Evolutionary conservation across 2,113 vertebrate species (phyloP), one percentile per base, ranked within the genome.

Genomic region (Chauna torquata): DNA sequence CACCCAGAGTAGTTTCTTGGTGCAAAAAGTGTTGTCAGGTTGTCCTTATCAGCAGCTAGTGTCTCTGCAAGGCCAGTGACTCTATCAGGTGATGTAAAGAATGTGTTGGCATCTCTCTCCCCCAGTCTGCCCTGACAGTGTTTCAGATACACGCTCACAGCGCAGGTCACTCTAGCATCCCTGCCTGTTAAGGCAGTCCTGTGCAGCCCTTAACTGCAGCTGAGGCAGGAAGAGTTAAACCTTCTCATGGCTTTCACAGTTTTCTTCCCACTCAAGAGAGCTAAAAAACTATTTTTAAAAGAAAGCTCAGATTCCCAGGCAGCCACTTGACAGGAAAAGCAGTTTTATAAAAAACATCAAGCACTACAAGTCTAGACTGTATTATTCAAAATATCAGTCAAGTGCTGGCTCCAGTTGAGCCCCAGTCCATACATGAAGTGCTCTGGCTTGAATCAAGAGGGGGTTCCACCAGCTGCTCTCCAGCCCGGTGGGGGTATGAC

Each of bases 261-360:
- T 88, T 92, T 86, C 32, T 82, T 75, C 76, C 69, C 82, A 84
- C 25, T 78, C 59, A 72, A 47, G 68, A 94, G 30, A 82, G 52
- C n/a, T 86, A 86, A 88, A 94, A 88, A 61, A 9, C 28, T 84
- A 18, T 88, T 92, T 92, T 76, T 76, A 71, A 96, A 92, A 23
- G 69, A 90, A 94, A 91, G 72, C 44, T 86, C 68, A 88, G 79
- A 75, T 78, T 95, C 71, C 83, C 68, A 81, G 83, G 83, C 81
- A 95, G 92, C 69, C 65, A 82, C 77, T 88, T 69, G 77, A 94
- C 77, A 72, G 61, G 54, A 89, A 88, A 95, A 82, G 40, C 64
- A 92, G 72, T 72, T 86, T 85, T 64, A 77, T 36, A 84, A 93
- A 94, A 90, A 91, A 72, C 57, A 86, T 4, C 57, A 40, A 84